These are phyloP conservation scores for Lysandra bellargus DNA, from an alignment of 2,888 invertebrate genomes.

Conservation along the genomic window DNA sequence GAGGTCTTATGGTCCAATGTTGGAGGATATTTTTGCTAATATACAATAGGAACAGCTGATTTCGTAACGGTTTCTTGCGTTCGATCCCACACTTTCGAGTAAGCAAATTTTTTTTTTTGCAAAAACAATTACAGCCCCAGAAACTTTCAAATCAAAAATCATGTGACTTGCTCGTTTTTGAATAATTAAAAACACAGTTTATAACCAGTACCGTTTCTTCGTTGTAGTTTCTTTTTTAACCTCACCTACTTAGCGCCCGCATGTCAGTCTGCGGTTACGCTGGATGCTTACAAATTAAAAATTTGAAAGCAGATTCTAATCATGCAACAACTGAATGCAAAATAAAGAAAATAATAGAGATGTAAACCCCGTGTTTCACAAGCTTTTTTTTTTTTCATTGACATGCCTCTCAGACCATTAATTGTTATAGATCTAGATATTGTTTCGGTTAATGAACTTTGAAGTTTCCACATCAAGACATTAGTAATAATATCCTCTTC, in stretches of 20 bases:
- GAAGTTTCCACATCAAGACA: slow-evolving; percentile 32
- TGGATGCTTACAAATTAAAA: slow-evolving; percentile 55
- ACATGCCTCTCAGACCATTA: no score
- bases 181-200: slow-evolving; percentile 18
- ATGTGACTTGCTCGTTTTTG: background rate
- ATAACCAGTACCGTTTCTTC: slow-evolving; percentile 35
- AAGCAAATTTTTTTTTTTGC: background rate
- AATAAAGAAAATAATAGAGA: background rate
- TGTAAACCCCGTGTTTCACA: background rate
- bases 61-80: slow-evolving; percentile 64
- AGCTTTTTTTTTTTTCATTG: background rate
- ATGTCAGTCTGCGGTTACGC: slow-evolving; percentile 53
- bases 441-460: slow-evolving; percentile 33
- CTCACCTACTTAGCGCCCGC: slow-evolving; percentile 53
- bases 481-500: slow-evolving; percentile 39
- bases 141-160: background rate
- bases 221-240: slow-evolving; percentile 39
- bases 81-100: background rate
- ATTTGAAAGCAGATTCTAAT: slow-evolving; percentile 39
- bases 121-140: background rate
- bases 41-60: slow-evolving; percentile 69
- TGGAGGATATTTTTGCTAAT: slow-evolving; percentile 46
- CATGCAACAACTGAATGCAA: slow-evolving; percentile 4
- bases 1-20: slow-evolving; percentile 34
- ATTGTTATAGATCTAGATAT: background rate